Evolutionary conservation across 1,140 invertebrate species (phyloP).

Genomic region (Drosophila biarmipes): DNA sequence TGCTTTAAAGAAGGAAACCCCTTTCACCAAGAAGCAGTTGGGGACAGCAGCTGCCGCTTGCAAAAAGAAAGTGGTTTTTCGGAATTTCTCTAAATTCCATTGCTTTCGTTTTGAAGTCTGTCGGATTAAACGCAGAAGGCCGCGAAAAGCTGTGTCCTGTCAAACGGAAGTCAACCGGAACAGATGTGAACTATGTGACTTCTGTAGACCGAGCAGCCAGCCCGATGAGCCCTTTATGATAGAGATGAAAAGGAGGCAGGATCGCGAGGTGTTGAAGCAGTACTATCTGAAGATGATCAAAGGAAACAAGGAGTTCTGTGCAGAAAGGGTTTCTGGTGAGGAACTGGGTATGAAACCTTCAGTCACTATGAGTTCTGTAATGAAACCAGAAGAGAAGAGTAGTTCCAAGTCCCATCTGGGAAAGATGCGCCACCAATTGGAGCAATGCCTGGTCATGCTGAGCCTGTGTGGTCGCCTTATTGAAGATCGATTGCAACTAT

Average conservation of each 20-base stretch:
- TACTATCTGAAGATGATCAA: conserved; percentile 18
- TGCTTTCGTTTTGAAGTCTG: neutral
- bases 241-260: conserved; percentile 12
- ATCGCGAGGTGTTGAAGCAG: conserved; percentile 2
- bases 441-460: conserved; percentile 2
- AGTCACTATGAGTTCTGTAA: too few species aligned
- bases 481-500: neutral
- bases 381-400: neutral
- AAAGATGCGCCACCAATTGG: conserved; percentile 19
- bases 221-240: conserved; percentile 36
- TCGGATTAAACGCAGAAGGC: neutral
- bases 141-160: neutral
- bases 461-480: conserved; percentile 17
- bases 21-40: neutral
- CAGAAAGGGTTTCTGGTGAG: too few species aligned
- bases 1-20: neutral
- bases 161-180: conserved; percentile 2
- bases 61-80: neutral
- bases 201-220: neutral
- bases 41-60: too few species aligned
- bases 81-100: conserved; percentile 3
- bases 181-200: conserved; percentile 21
- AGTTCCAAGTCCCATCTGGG: neutral
- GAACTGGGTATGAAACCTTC: neutral
- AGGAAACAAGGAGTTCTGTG: neutral